Evolutionary conservation across 35 echinoderm and acorn worm genomes (phyloP), one percentile per base, ranked within the genome.

Genomic region (Holothuria glaberrima): DNA sequence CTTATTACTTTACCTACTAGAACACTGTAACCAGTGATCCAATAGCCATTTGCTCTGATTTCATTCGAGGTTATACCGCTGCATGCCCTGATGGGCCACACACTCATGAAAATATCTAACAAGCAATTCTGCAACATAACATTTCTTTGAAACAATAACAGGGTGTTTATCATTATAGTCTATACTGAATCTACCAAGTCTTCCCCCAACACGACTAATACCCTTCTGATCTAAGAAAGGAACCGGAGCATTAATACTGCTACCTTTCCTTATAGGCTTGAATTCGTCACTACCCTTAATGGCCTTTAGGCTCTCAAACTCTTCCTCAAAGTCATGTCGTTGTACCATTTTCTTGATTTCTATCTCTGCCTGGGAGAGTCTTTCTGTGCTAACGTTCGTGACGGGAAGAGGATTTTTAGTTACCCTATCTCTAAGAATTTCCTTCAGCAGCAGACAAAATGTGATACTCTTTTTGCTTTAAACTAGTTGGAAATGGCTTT

Each of bases 31-130:
- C 88, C 88, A 18, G 86, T 46, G 33, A 94, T 86, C 88, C 92
- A 94, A 80, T 61, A 90, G 22, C 88, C 88, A 61, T 75, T 76
- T 28, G 88, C 67, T 86, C 92, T 56, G 21, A 90, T 70, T 71
- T 86, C 20, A 54, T 86, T 94, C 21, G 63, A 58, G 3, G 88
- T 90, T 25, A 90, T 46, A 52, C 78, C 92, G 13, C 88, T 25
- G 21, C n/a, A n/a, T n/a, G n/a, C 88, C 88, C 61, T 90, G 88
- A 75, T 91, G 89, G 45, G 71, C 70, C 30, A 58, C 60, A 20
- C 28, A 5, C 13, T 54, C 36, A 74, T 88, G 84, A 80, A 86
- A 91, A 89, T 88, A 61, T 31, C 46, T 32, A 19, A 91, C 32
- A 50, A 88, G 50, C 0, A 91, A 21, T 48, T 94, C 72, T 5